These are phyloP conservation scores for Mamestra brassicae DNA, from an alignment of 2,888 invertebrate species.

Conservation along the genomic window DNA sequence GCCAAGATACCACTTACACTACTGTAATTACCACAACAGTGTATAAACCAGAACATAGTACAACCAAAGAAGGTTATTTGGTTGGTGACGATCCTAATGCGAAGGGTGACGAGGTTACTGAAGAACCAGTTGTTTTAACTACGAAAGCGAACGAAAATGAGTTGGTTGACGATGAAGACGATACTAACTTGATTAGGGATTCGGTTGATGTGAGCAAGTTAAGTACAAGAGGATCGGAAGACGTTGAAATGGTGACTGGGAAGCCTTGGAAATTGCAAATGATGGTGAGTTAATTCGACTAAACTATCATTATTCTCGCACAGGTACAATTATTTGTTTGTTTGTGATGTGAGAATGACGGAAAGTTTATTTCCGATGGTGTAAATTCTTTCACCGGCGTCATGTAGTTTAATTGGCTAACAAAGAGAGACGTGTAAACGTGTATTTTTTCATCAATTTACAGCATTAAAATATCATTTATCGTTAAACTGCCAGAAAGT, in stretches of 20 bases:
- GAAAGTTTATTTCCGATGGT: no score
- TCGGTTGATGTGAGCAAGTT: conserved; percentile 76
- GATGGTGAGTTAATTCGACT: conserved; percentile 61
- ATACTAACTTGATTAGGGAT: conserved; percentile 72
- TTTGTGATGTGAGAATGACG: background rate
- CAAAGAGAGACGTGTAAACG: background rate
- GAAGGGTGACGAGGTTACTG: conserved; percentile 11
- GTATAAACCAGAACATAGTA: conserved; percentile 27
- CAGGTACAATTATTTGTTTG: no score
- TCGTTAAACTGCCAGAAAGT: no score
- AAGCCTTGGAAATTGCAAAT: conserved; percentile 37
- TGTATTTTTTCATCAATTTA: background rate
- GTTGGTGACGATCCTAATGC: conserved; percentile 46
- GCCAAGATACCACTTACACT: background rate
- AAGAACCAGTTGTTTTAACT: conserved; percentile 37
- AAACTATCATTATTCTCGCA: background rate
- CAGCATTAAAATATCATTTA: no score
- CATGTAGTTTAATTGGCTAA: background rate
- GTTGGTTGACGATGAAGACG: conserved; percentile 46
- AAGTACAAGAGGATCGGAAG: conserved; percentile 71
- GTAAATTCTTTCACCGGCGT: no score
- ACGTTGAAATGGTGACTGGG: conserved; percentile 75
- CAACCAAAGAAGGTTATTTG: conserved; percentile 62
- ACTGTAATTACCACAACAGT: conserved; percentile 8
- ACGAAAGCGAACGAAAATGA: conserved; percentile 51